phyloP scores from a whole-genome alignment of 2,888 invertebrate genomes.

The Pharmacophagus antenor region DNA sequence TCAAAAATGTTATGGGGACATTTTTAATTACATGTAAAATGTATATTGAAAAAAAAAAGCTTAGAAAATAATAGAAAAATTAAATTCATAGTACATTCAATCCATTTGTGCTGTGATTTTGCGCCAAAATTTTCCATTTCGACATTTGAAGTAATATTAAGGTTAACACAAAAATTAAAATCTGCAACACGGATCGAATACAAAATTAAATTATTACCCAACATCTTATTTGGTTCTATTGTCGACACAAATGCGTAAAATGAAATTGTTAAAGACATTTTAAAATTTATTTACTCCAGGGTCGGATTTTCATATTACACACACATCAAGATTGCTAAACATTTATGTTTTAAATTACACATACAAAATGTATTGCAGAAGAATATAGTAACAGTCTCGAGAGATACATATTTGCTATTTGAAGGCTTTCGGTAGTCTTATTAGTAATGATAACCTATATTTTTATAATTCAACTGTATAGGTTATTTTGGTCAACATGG shows the following conservation, averaged over 20 bases:
- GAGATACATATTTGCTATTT: slow-evolving; percentile 21
- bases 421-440: slow-evolving; percentile 10
- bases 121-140: too few species aligned
- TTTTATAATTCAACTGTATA: slow-evolving; percentile 4
- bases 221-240: not conserved
- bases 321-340: slow-evolving; percentile 15
- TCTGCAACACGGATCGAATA: too few species aligned
- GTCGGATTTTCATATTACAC: slow-evolving; percentile 5
- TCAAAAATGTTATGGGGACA: too few species aligned
- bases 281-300: slow-evolving; percentile 16
- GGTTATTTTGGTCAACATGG: slow-evolving; percentile 6
- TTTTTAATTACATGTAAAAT: too few species aligned
- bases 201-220: not conserved
- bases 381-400: slow-evolving; percentile 24
- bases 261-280: slow-evolving; percentile 3
- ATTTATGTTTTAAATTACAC: slow-evolving; percentile 12
- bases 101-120: too few species aligned
- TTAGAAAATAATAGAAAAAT: too few species aligned
- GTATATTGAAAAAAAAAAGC: too few species aligned
- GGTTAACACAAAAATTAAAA: too few species aligned
- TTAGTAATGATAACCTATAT: slow-evolving; percentile 4
- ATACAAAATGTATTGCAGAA: slow-evolving; percentile 17
- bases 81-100: too few species aligned
- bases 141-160: too few species aligned
- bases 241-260: not conserved